phyloP scores from a whole-genome alignment of 2,797 vertebrate species.

The Erethizon dorsatum region DNA sequence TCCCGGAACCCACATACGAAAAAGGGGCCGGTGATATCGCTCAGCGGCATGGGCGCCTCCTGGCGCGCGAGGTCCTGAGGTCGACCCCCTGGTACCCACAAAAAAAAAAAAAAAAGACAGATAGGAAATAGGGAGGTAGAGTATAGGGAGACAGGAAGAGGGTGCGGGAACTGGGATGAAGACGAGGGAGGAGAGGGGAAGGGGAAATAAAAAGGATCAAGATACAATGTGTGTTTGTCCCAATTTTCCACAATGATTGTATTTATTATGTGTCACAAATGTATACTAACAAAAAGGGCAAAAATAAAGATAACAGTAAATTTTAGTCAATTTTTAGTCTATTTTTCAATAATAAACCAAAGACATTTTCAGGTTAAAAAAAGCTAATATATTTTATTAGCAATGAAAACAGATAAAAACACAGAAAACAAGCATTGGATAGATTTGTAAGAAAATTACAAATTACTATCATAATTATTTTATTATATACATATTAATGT shows the following conservation, averaged over 20 bases:
- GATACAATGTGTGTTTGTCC: background rate
- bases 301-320: background rate
- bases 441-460: background rate
- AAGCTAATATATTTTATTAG: background rate
- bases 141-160: background rate
- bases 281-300: background rate
- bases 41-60: too few species aligned
- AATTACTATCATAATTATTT: background rate
- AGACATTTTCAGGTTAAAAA: background rate
- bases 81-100: too few species aligned
- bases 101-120: too few species aligned
- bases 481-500: background rate
- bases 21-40: too few species aligned
- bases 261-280: background rate
- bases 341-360: background rate
- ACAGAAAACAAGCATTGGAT: background rate
- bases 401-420: background rate
- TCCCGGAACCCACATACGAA: too few species aligned
- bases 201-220: background rate
- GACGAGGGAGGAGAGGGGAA: background rate
- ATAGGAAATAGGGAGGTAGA: background rate
- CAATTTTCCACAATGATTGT: background rate
- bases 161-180: background rate
- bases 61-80: too few species aligned
- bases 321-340: background rate